Evolutionary conservation across 2,888 invertebrate species (phyloP), one percentile per base, ranked within the genome.

Genomic region (Nephrocerus scutellatus): DNA sequence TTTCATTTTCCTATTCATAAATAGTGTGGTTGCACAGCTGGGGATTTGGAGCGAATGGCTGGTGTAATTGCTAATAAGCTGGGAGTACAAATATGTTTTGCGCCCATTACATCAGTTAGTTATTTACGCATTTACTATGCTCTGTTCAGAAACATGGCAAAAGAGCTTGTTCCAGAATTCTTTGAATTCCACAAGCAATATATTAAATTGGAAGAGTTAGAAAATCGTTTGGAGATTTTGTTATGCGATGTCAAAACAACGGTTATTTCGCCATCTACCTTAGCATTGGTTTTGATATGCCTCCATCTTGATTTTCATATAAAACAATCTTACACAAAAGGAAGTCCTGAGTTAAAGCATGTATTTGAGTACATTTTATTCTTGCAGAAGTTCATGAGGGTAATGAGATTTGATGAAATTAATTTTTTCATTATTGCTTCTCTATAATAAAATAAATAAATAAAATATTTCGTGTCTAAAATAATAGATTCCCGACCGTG

Each of bases 1-100:
- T 59, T 72, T 70, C 72, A 30, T 72, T 74, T 2, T 74, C 78
- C 46, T 77, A 20, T 26, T 18, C 8, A n/a, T 77, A 1, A 79
- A 30, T 32, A 85, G 65, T 86, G 85, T 57, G 82, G 84, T 58
- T 89, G 89, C 70, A 85, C 87, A 18, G 77, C 82, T 35, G 80
- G 86, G 53, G 91, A 91, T 72, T 77, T 91, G 57, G 70, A 77
- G 15, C 82, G 92, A 50, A 92, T 92, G 91, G 83, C 88, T 39
- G 76, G 77, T 42, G 81, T 89, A 43, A 79, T 92, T 55, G 75
- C 74, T 14, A 79, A 80, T 68, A 91, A 91, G 70, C 73, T 88
- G 54, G 79, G 79, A 49, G 75, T 77, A 46, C 70, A 73, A 46
- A 72, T 73, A 48, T 74, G 73, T 38, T 72, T 74, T 35, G 68